Percentiles rank a stretch among this genome's conserved stretches.
Evolutionary conservation across 2,888 invertebrate genomes (phyloP).

Genomic region (Archips crataeganus): DNA sequence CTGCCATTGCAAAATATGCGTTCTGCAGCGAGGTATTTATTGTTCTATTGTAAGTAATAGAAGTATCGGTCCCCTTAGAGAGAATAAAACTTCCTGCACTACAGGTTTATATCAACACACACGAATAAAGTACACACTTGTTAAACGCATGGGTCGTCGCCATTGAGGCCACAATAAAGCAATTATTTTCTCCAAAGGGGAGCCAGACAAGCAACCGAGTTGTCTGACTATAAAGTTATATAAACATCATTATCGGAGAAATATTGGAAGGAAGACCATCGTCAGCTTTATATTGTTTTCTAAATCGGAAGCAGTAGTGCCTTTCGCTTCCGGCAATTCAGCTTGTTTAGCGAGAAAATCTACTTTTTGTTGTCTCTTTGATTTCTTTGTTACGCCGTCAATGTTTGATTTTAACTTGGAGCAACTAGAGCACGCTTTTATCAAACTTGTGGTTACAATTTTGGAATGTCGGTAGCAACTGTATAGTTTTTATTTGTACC

Average conservation of each 20-base stretch:
- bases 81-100: background rate
- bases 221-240: conserved; percentile 60
- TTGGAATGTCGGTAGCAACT: background rate
- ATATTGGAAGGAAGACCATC: conserved; percentile 70
- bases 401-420: conserved; percentile 28
- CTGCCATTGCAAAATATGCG: too few relatives aligned
- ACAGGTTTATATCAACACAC: conserved; percentile 8
- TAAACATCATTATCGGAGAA: conserved; percentile 73
- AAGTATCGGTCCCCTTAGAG: background rate
- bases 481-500: background rate
- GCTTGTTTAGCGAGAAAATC: conserved; percentile 72
- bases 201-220: conserved; percentile 49
- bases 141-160: conserved; percentile 7
- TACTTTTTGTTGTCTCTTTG: conserved; percentile 59
- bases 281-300: conserved; percentile 78
- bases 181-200: conserved; percentile 34
- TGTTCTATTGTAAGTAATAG: background rate
- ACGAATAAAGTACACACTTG: conserved; percentile 23
- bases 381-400: conserved; percentile 57
- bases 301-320: conserved; percentile 76
- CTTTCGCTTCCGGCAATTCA: conserved; percentile 73
- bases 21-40: too few relatives aligned
- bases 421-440: background rate
- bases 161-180: conserved; percentile 27
- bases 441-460: conserved; percentile 1